A percentile compares a stretch with the other conserved stretches of the same genome.
Evolutionary conservation across 2,113 vertebrate species (phyloP).

Genomic region (Gopherus evgoodei): DNA sequence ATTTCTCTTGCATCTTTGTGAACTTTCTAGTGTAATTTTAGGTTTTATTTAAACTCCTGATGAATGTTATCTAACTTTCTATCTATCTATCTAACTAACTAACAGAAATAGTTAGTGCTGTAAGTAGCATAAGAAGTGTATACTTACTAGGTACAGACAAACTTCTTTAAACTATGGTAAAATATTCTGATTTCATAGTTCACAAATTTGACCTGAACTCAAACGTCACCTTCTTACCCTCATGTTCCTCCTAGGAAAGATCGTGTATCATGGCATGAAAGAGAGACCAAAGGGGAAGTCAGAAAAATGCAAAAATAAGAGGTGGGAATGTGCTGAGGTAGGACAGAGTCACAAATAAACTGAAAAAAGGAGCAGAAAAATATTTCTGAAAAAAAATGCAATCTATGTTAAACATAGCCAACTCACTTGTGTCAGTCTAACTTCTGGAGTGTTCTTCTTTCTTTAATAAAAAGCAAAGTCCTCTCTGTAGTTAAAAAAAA

Average conservation of each 20-base stretch:
- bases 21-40: neutral
- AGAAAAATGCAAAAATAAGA: neutral
- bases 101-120: neutral
- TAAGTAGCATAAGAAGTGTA: neutral
- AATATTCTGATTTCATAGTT: neutral
- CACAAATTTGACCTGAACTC: neutral
- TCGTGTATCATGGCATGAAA: neutral
- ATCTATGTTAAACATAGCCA: neutral
- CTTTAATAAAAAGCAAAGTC: fast-evolving
- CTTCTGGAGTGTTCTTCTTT: neutral
- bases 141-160: neutral
- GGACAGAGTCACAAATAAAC: neutral
- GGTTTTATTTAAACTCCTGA: neutral
- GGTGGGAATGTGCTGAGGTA: neutral
- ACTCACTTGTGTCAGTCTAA: neutral
- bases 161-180: constrained; percentile 2
- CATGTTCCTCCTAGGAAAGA: neutral
- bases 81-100: no score
- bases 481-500: neutral
- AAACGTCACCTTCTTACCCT: neutral
- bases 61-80: neutral
- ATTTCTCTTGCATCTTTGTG: neutral
- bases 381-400: neutral
- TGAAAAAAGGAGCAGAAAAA: neutral
- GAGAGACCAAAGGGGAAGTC: neutral